These are phyloP conservation scores for Stegostoma tigrinum DNA, from an alignment of 2,113 vertebrate species.

Conservation along the genomic window DNA sequence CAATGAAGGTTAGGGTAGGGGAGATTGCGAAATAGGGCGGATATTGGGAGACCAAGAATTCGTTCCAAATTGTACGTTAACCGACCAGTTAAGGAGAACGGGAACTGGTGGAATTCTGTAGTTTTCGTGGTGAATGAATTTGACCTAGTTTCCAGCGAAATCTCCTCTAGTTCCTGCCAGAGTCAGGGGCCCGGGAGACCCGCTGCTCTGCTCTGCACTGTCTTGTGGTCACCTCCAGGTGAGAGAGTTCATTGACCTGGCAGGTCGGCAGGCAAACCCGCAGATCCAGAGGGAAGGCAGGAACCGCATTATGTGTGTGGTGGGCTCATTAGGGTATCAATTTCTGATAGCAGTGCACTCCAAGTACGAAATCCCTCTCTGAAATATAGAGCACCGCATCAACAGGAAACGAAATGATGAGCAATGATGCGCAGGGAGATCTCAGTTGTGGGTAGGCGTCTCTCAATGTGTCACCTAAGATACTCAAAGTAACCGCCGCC, in stretches of 20 bases:
- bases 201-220: not conserved
- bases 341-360: too few relatives aligned
- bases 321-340: not conserved
- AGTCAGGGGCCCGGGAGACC: not conserved
- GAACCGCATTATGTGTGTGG: not conserved
- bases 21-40: too few relatives aligned
- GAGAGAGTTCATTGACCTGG: conserved; percentile 15
- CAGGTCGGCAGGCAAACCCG: not conserved
- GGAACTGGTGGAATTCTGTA: not conserved
- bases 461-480: not conserved
- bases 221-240: conserved; percentile 14
- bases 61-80: not conserved
- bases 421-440: not conserved
- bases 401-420: not conserved
- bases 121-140: not conserved
- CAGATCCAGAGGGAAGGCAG: not conserved
- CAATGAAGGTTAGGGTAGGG: not conserved
- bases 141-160: not conserved
- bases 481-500: not conserved
- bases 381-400: not conserved
- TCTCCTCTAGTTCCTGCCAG: not conserved
- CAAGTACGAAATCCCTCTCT: not conserved
- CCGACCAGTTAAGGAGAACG: not conserved
- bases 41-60: not conserved
- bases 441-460: not conserved